Percentiles rank a stretch among this genome's conserved stretches.
These are phyloP conservation scores for Netelia melanura DNA, from an alignment of 2,888 invertebrate species.

Conservation along the genomic window DNA sequence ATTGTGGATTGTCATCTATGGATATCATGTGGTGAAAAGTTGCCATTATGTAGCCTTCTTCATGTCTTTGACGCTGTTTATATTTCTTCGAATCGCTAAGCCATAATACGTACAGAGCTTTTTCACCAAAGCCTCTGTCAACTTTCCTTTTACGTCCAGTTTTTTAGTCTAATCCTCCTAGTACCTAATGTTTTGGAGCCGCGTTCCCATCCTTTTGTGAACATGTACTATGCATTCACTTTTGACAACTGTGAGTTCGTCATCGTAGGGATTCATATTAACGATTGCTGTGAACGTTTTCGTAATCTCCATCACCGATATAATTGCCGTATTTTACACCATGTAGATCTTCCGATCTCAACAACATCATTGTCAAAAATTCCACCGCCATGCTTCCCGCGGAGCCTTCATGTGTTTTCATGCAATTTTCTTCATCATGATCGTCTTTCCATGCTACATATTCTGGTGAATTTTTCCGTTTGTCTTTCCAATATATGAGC, in stretches of 20 bases:
- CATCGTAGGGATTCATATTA: conserved; percentile 52
- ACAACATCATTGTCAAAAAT: background rate
- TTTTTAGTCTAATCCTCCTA: conserved; percentile 67
- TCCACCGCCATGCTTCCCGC: background rate
- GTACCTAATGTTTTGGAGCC: conserved; percentile 56
- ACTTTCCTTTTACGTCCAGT: conserved; percentile 67
- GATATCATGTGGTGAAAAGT: conserved; percentile 69
- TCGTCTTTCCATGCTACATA: background rate
- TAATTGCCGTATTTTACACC: background rate
- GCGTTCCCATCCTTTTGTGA: conserved; percentile 65
- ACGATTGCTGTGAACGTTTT: background rate
- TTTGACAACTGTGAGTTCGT: conserved; percentile 50
- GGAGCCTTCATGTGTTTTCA: conserved; percentile 5
- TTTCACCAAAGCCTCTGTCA: conserved; percentile 70
- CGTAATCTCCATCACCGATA: conserved; percentile 3
- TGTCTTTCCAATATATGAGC: conserved; percentile 33
- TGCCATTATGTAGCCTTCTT: conserved; percentile 70
- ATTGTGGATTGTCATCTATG: conserved; percentile 69
- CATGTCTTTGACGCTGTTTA: conserved; percentile 69
- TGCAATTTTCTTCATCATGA: conserved; percentile 8
- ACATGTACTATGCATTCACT: conserved; percentile 65
- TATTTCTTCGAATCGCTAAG: conserved; percentile 71
- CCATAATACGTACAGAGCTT: conserved; percentile 73
- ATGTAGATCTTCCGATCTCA: background rate
- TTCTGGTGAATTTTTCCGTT: background rate